Conservation (phyloP, 2,888 invertebrate genomes). For the Cosmia trapezina region DNA sequence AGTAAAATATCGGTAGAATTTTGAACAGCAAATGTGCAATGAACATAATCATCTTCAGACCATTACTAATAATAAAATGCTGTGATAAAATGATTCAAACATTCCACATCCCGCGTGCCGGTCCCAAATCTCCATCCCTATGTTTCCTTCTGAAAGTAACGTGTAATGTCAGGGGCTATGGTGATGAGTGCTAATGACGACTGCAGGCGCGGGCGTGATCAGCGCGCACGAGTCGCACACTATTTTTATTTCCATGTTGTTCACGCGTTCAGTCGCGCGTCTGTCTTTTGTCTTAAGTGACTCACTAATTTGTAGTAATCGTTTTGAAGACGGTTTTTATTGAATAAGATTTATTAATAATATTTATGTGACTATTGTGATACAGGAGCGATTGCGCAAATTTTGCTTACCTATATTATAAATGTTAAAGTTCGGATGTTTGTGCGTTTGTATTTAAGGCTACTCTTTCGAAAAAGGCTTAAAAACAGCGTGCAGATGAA, state of each 20-base stretch:
- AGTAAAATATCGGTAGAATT: no score
- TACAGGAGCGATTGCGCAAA: background rate
- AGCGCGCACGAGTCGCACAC: constrained; percentile 14
- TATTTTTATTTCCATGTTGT: constrained; percentile 53
- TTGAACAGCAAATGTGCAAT: background rate
- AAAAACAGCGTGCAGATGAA: no score
- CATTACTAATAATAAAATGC: background rate
- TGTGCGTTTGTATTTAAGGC: background rate
- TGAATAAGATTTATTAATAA: background rate
- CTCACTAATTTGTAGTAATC: constrained; percentile 30
- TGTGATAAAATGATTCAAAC: background rate
- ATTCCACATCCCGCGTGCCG: background rate
- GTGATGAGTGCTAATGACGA: constrained; percentile 57
- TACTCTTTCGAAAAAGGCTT: no score
- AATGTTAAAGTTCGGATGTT: background rate
- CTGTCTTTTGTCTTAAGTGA: constrained; percentile 57
- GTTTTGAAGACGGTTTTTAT: constrained; percentile 26
- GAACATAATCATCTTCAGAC: background rate
- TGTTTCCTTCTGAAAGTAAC: constrained; percentile 27
- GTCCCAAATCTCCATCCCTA: constrained; percentile 14
- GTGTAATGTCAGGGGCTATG: constrained; percentile 1
- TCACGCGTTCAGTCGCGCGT: constrained; percentile 41
- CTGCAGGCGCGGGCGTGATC: constrained; percentile 38
- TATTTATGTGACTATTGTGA: background rate
- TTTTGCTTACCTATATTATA: background rate